phyloP scores from a whole-genome alignment of 2,113 vertebrate species.

The Tupaia tana region DNA sequence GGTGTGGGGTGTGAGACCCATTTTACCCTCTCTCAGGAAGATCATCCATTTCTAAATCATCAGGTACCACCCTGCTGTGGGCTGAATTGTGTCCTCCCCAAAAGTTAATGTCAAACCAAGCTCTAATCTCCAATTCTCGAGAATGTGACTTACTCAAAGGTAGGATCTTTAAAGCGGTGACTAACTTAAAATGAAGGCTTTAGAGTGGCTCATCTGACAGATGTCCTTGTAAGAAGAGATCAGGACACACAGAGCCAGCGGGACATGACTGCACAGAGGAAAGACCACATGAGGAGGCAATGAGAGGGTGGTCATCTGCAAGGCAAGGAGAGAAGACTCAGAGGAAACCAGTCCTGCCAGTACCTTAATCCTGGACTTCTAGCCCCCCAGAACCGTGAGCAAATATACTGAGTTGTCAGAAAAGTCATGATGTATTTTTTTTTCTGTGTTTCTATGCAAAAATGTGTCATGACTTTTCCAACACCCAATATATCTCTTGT shows the following conservation, averaged over 20 bases:
- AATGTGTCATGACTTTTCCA: too few species aligned
- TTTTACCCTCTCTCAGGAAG: background rate
- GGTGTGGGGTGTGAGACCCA: too few species aligned
- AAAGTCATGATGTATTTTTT: too few species aligned
- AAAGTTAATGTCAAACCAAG: background rate
- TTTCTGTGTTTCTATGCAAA: too few species aligned
- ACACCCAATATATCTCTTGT: background rate
- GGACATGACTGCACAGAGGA: background rate
- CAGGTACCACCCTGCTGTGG: background rate
- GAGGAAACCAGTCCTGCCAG: too few species aligned
- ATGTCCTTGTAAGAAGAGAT: background rate
- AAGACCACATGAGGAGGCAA: background rate
- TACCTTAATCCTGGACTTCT: background rate
- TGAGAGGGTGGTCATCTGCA: background rate
- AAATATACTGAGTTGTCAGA: background rate
- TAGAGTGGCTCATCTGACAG: background rate
- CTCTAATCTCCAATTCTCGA: background rate
- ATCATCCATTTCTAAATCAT: background rate
- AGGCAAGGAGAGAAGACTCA: background rate
- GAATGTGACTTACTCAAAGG: background rate
- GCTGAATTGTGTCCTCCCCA: background rate
- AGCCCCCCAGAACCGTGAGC: background rate
- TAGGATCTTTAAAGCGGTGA: background rate
- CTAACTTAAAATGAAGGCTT: background rate
- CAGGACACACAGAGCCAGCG: background rate